Percentiles rank a stretch among this genome's conserved stretches.
phyloP scores from a whole-genome alignment of 2,888 invertebrate genomes.

The Serripes groenlandicus region DNA sequence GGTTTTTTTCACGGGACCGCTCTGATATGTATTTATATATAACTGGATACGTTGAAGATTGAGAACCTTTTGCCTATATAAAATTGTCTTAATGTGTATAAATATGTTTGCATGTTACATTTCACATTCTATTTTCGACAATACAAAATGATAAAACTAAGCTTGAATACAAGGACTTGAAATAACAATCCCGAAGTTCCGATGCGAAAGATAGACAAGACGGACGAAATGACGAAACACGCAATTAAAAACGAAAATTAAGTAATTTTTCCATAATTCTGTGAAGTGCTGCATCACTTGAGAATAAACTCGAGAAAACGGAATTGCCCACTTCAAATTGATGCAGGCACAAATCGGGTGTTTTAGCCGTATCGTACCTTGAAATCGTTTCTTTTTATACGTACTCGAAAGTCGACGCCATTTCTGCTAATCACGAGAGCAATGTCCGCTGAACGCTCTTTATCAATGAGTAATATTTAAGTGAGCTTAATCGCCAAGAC shows the following conservation, averaged over 20 bases:
- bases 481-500: background rate
- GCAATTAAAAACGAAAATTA: background rate
- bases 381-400: background rate
- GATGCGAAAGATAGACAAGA: too few species aligned
- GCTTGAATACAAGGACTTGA: too few species aligned
- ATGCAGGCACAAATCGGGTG: background rate
- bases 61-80: too few species aligned
- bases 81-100: too few species aligned
- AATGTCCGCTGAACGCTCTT: conserved; percentile 1
- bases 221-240: too few species aligned
- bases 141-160: too few species aligned
- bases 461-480: background rate
- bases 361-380: background rate
- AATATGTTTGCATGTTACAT: too few species aligned
- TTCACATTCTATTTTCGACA: too few species aligned
- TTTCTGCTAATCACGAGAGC: background rate
- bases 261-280: background rate
- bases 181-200: too few species aligned
- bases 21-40: too few species aligned
- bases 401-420: conserved; percentile 19
- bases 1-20: too few species aligned
- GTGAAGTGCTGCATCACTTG: background rate
- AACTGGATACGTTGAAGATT: too few species aligned
- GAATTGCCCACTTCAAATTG: background rate
- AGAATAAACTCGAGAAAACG: background rate